phyloP scores from a whole-genome alignment of 2,888 invertebrate species.

The Cyaniris semiargus region DNA sequence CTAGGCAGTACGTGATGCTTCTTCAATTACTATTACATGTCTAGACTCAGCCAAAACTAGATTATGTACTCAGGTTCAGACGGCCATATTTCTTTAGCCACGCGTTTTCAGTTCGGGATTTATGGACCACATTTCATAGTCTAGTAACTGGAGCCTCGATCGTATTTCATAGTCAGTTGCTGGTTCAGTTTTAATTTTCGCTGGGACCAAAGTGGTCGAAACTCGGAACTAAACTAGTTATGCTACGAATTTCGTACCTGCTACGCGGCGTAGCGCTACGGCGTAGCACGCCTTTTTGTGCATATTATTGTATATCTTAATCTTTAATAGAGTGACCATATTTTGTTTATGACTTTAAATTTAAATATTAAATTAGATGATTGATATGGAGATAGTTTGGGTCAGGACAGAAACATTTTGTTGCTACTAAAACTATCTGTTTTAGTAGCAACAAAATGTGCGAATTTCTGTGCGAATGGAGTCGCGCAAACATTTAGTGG shows the following conservation, averaged over 20 bases:
- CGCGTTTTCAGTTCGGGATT: background rate
- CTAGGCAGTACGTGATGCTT: background rate
- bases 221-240: background rate
- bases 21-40: slow-evolving; percentile 12
- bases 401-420: too few relatives aligned
- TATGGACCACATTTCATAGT: background rate
- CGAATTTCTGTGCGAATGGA: too few relatives aligned
- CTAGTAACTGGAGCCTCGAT: background rate
- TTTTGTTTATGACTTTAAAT: too few relatives aligned
- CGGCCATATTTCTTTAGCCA: background rate
- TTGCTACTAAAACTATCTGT: too few relatives aligned
- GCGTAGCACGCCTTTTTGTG: background rate
- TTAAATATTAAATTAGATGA: too few relatives aligned
- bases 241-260: background rate
- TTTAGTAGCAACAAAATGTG: too few relatives aligned
- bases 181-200: background rate
- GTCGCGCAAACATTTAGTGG: too few relatives aligned
- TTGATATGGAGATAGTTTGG: too few relatives aligned
- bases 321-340: too few relatives aligned
- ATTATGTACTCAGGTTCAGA: background rate
- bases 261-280: background rate
- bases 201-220: background rate
- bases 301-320: background rate
- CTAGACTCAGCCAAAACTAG: slow-evolving; percentile 1
- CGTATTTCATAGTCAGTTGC: slow-evolving; percentile 13